Conservation (phyloP, 2,113 vertebrate genomes). For the Melanostigma gelatinosum region DNA sequence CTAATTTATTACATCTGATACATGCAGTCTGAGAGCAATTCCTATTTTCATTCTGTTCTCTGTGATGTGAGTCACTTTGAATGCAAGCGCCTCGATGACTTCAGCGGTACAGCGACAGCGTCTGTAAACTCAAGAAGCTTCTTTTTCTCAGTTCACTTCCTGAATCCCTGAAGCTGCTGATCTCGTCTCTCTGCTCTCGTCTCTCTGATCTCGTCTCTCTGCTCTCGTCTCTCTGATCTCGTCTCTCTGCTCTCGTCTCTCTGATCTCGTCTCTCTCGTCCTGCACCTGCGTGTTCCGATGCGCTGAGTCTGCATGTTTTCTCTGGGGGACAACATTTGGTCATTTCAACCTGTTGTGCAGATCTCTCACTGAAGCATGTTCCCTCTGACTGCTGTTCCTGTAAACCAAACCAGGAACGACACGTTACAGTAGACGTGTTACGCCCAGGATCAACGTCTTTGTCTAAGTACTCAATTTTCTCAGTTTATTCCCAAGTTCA, state of each 20-base stretch:
- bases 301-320: conserved; percentile 6
- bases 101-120: not conserved
- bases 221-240: conserved; percentile 9
- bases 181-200: conserved; percentile 36
- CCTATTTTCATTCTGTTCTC: not conserved
- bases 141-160: conserved; percentile 9
- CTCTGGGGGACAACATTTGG: conserved; percentile 56
- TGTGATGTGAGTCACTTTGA: conserved; percentile 20
- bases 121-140: conserved; percentile 38
- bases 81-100: conserved; percentile 1
- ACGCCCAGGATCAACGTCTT: conserved; percentile 7
- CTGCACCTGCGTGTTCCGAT: conserved; percentile 15
- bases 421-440: conserved; percentile 12
- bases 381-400: not conserved
- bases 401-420: conserved; percentile 4
- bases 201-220: conserved; percentile 30
- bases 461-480: conserved; percentile 9
- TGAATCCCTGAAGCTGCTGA: conserved; percentile 43
- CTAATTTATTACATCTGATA: conserved; percentile 18
- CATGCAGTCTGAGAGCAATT: not conserved
- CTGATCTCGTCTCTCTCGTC: conserved; percentile 41
- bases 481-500: conserved; percentile 18
- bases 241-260: conserved; percentile 36
- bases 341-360: conserved; percentile 57
- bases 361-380: conserved; percentile 8